Evolutionary conservation across 2,888 invertebrate genomes (phyloP).

Genomic region (Mythimna impura): DNA sequence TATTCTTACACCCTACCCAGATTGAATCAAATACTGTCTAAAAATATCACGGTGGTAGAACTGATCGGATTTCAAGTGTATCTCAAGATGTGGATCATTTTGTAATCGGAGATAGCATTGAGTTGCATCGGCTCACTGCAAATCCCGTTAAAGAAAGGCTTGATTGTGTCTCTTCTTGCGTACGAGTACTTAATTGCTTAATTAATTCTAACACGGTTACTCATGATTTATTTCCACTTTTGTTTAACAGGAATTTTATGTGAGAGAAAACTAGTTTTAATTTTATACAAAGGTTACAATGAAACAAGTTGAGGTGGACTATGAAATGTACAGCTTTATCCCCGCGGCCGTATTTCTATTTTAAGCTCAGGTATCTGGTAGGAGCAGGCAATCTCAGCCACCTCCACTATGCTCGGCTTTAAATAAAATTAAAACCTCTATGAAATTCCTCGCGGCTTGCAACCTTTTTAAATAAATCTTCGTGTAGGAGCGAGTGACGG

Average conservation of each 20-base stretch:
- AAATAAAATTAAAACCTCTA: constrained; percentile 80
- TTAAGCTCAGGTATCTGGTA: constrained; percentile 78
- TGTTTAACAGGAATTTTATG: constrained; percentile 65
- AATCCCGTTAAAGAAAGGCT: constrained; percentile 74
- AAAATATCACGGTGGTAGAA: constrained; percentile 61
- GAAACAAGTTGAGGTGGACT: constrained; percentile 65
- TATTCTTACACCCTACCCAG: constrained; percentile 56
- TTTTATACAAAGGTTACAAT: constrained; percentile 60
- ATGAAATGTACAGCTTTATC: constrained; percentile 77
- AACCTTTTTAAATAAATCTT: constrained; percentile 69
- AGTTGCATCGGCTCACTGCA: constrained; percentile 66
- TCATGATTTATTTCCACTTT: constrained; percentile 70
- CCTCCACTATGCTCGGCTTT: constrained; percentile 64
- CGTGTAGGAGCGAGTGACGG: constrained; percentile 54
- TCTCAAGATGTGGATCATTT: constrained; percentile 71
- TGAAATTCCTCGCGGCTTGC: constrained; percentile 74
- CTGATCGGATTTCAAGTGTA: constrained; percentile 80
- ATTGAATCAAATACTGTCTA: constrained; percentile 58
- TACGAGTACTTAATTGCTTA: constrained; percentile 75
- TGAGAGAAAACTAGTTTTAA: constrained; percentile 60
- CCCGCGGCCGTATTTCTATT: constrained; percentile 75
- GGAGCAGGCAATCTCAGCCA: constrained; percentile 72
- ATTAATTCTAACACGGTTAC: constrained; percentile 81
- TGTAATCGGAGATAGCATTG: constrained; percentile 73
- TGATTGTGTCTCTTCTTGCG: constrained; percentile 73